A percentile compares a stretch with the other conserved stretches of the same genome.
phyloP scores from a whole-genome alignment of 2,113 vertebrate species.

The Sminthopsis crassicaudata region DNA sequence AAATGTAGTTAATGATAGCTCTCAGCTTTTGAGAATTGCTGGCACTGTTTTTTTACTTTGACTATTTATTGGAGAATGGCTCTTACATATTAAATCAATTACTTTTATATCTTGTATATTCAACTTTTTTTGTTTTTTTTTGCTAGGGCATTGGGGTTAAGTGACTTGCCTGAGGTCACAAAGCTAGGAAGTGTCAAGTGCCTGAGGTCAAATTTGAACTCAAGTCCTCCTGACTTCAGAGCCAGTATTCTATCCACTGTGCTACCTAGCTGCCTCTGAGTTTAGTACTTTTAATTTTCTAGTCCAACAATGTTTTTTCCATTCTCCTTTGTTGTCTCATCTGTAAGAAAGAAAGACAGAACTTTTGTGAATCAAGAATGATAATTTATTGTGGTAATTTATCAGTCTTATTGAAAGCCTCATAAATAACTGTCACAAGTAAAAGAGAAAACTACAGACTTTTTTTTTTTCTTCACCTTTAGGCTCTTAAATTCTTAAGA shows the following conservation, averaged over 20 bases:
- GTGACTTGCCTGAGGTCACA: too few species aligned
- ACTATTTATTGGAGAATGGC: background rate
- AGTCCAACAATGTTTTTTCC: background rate
- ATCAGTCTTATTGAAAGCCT: background rate
- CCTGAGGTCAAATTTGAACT: too few species aligned
- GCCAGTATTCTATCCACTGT: too few species aligned
- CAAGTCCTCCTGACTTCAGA: too few species aligned
- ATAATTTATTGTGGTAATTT: conserved; percentile 17
- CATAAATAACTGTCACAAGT: background rate
- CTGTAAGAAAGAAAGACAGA: conserved; percentile 35
- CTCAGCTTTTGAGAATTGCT: too few species aligned
- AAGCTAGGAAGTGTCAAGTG: too few species aligned
- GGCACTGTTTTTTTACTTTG: background rate
- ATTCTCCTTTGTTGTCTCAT: background rate
- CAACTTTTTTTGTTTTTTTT: background rate
- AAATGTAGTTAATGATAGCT: too few species aligned
- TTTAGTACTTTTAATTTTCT: background rate
- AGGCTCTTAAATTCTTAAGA: conserved; percentile 91
- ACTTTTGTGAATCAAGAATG: background rate
- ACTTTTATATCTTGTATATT: background rate
- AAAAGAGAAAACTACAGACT: conserved; percentile 32
- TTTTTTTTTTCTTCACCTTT: conserved; percentile 7
- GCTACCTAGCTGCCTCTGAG: too few species aligned
- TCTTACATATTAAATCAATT: background rate
- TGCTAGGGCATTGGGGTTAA: too few species aligned